These are phyloP conservation scores for Acholoe squamosa DNA, from an alignment of 2,888 invertebrate species.

Conservation along the genomic window DNA sequence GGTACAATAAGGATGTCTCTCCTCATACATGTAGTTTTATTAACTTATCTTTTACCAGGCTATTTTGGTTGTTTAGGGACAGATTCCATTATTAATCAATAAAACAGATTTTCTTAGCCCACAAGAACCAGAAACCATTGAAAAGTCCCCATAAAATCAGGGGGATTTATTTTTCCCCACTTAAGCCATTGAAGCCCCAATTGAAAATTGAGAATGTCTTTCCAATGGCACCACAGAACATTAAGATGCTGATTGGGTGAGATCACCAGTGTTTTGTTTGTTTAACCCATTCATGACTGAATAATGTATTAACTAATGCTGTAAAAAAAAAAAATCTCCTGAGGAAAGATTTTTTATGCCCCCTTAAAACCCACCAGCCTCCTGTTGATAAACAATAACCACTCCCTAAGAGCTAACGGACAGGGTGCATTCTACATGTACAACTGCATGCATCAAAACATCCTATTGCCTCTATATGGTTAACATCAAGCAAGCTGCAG, in stretches of 20 bases:
- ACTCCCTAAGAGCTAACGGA: no score
- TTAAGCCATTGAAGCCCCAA: background rate
- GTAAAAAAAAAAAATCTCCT: background rate
- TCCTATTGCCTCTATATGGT: background rate
- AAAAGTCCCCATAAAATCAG: background rate
- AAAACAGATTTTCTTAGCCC: background rate
- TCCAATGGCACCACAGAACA: background rate
- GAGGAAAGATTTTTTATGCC: background rate
- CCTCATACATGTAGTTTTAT: background rate
- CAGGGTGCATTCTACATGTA: background rate
- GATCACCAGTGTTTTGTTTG: background rate
- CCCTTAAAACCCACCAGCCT: no score
- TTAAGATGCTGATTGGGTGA: background rate
- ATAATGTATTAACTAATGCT: background rate
- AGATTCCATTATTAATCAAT: background rate
- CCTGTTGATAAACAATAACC: no score
- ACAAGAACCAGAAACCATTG: background rate
- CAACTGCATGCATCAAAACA: background rate
- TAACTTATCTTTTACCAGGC: background rate
- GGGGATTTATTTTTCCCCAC: background rate
- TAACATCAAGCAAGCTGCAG: background rate
- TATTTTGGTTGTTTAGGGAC: background rate
- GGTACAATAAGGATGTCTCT: background rate
- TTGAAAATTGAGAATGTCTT: background rate
- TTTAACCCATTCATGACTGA: background rate